phyloP scores from a whole-genome alignment of 2,797 vertebrate species.

The Tiaroga cobitis region DNA sequence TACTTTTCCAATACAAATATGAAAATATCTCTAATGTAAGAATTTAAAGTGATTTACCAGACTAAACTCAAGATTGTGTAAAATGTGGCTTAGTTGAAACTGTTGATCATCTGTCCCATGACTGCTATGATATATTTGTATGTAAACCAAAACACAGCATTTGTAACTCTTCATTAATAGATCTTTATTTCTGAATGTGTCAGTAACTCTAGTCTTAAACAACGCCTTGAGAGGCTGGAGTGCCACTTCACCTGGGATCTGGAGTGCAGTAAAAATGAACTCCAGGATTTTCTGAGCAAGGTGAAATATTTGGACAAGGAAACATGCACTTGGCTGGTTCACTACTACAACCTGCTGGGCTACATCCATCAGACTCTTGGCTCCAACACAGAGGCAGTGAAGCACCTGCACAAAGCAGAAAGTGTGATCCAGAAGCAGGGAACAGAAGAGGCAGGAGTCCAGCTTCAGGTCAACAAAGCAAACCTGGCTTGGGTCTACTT shows the following conservation, averaged over 20 bases:
- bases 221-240: not conserved
- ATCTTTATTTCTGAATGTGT: not conserved
- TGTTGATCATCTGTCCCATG: not conserved
- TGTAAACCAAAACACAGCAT: not conserved
- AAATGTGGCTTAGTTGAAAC: not conserved
- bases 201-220: slow-evolving; percentile 4
- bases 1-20: not conserved
- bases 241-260: slow-evolving; percentile 24
- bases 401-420: slow-evolving; percentile 19
- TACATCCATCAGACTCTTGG: not conserved
- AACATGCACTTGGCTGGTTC: not conserved
- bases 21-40: not conserved
- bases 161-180: not conserved
- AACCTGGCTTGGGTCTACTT: slow-evolving; percentile 44
- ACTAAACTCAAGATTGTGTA: not conserved
- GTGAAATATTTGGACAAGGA: not conserved
- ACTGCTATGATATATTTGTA: not conserved
- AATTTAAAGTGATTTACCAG: not conserved
- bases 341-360: slow-evolving; percentile 42
- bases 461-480: slow-evolving; percentile 35
- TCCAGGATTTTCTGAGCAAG: too few species aligned
- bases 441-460: not conserved
- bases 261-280: not conserved
- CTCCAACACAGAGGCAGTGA: not conserved
- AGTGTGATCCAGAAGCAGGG: not conserved